Base-by-base conservation (phyloP, 92 coral and sea anemone genomes). In the Metridium senile region DNA sequence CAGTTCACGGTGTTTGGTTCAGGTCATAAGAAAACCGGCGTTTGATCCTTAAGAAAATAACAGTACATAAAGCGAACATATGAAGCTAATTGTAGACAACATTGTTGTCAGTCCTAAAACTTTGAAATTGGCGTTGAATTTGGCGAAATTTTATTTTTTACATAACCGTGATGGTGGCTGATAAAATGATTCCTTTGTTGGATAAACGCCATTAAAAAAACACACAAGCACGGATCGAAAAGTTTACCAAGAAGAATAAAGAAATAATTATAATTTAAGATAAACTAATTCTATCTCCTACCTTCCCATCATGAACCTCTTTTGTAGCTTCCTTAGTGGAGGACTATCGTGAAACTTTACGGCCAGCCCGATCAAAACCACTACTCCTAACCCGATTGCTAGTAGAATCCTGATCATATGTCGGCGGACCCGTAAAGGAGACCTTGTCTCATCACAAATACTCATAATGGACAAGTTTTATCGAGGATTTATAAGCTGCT, bases 231-330 rank as follows among this genome's bases (percentile, higher is more conserved):
- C 49, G 49, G 13, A 39, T 13, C 13, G 8, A 39, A 39, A 4
- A 39, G 13, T 39, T 39, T 4, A 4, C 49, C 13, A 39, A 39
- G 49, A 39, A 39, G 49, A n/a, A n/a, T n/a, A n/a, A n/a, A n/a
- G n/a, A n/a, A n/a, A n/a, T n/a, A n/a, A n/a, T n/a, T n/a, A n/a
- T n/a, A n/a, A n/a, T n/a, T n/a, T n/a, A n/a, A n/a, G n/a, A n/a
- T n/a, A n/a, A n/a, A n/a, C n/a, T n/a, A n/a, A n/a, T n/a, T n/a
- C n/a, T n/a, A n/a, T 29, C 28, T 29, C 35, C 16, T 23, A 91
- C 97, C 97, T 88, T 66, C 97, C 97, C 97, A 91, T 91, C 97
- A 91, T 91, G 52, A 91, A 91, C 0, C 97, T 81, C 56, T 75
- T 88, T 27, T 66, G 69, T n/a, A 91, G 58, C n/a, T 82, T 65